Conservation (phyloP, 2,888 invertebrate genomes). For the Latrodectus elegans region DNA sequence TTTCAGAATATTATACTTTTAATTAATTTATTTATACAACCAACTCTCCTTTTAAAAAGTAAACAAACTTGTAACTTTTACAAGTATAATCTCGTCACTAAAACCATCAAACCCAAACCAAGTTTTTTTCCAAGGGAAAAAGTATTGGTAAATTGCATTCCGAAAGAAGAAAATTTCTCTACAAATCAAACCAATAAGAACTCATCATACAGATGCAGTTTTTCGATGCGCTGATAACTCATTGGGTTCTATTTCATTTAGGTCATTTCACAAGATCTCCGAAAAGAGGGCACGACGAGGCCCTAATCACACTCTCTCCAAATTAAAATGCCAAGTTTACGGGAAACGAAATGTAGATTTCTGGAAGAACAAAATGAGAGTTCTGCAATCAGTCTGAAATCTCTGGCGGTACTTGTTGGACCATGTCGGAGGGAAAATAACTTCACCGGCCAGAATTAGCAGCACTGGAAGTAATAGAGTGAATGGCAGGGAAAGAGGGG, state of each 20-base stretch:
- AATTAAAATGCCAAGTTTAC: background rate
- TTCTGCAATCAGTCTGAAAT: background rate
- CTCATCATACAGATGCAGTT: conserved; percentile 16
- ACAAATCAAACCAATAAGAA: conserved; percentile 1
- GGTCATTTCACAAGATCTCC: background rate
- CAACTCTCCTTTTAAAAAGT: no score
- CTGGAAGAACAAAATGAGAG: background rate
- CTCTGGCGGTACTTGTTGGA: background rate
- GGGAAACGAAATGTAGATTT: conserved; percentile 5
- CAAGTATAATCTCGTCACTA: no score
- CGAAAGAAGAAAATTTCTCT: background rate
- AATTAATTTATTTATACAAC: no score
- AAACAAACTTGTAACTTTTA: no score
- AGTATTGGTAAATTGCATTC: no score
- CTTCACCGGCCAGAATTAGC: background rate
- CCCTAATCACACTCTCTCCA: background rate
- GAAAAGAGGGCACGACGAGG: background rate
- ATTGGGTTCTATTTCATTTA: background rate
- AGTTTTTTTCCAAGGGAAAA: no score
- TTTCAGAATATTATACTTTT: no score
- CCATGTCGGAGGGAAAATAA: background rate
- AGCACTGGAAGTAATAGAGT: background rate
- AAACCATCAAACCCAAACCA: no score
- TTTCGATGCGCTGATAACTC: conserved; percentile 25
- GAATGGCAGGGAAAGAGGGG: background rate